phyloP scores from a whole-genome alignment of 1,140 invertebrate species.

The Heliconius nattereri region DNA sequence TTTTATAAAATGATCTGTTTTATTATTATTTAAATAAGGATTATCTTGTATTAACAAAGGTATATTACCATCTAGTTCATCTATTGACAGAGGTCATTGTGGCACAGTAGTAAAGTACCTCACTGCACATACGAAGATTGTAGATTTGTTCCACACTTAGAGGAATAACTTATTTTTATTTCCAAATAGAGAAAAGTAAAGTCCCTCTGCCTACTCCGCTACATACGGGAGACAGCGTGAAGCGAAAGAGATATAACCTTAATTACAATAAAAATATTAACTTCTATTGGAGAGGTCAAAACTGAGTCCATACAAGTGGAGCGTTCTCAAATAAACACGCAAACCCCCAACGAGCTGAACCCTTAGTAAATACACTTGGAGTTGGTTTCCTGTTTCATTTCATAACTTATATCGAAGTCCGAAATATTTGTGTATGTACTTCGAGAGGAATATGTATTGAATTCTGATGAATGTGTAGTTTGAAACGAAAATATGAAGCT shows the following conservation, averaged over 20 bases:
- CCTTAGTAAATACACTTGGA: conserved; percentile 1
- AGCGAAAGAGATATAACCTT: not conserved
- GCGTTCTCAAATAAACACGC: not conserved
- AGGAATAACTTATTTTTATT: too few relatives aligned
- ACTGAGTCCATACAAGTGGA: not conserved
- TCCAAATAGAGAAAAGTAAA: too few relatives aligned
- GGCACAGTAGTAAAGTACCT: too few relatives aligned
- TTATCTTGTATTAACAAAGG: too few relatives aligned
- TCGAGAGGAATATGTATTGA: not conserved
- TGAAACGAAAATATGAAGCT: not conserved
- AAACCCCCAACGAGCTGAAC: not conserved
- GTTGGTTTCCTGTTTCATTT: conserved; percentile 9
- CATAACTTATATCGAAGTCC: not conserved
- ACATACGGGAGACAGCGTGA: too few relatives aligned
- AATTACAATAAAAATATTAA: not conserved
- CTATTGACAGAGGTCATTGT: too few relatives aligned
- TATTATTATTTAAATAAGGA: too few relatives aligned
- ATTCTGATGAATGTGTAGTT: not conserved
- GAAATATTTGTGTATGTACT: not conserved
- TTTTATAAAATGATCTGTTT: not conserved
- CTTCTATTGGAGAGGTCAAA: not conserved
- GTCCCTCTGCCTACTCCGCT: too few relatives aligned
- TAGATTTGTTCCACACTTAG: too few relatives aligned
- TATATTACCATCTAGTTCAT: too few relatives aligned
- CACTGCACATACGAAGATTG: too few relatives aligned